Base-by-base conservation (phyloP, 1,140 invertebrate species). In the Euura saliciscinereae region DNA sequence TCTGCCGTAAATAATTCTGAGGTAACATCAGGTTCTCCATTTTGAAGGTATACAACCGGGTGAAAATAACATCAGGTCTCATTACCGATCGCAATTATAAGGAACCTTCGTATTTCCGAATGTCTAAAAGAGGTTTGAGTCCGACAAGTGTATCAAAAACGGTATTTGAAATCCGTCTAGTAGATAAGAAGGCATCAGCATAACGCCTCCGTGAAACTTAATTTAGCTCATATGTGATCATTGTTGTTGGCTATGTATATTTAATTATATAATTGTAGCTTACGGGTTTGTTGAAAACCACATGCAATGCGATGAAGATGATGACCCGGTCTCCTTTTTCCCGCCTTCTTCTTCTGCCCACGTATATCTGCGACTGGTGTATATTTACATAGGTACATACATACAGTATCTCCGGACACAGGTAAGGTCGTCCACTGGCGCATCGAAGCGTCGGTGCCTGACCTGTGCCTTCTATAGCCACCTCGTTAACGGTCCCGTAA, bases 261-360 rank as follows among this genome's bases (percentile, higher is more conserved):
- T n/a, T n/a, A 28, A 28, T 28, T 28, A 28, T 28, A 28, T 28
- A 28, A 28, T 28, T 28, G 28, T 28, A 28, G 28, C 28, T 28
- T 28, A 28, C 28, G 28, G 51, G 51, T 59, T 59, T n/a, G 8
- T 2, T 59, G 10, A 59, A 59, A 59, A 59, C 13, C 51, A 59
- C 51, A 59, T 59, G 51, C 51, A 59, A 59, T 6, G 3, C 51
- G 8, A 28, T 28, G 28, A 28, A 28, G 6, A n/a, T 28, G 51
- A 59, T 59, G 51, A 59, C 51, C 51, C 51, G 51, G 51, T 59
- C 51, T 59, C 51, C 51, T 59, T 59, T 59, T 59, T 59, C 51
- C 51, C 51, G 51, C 51, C 13, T 59, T 59, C 51, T 11, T 11
- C 51, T 59, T 59, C 51, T 59, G 51, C 51, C 51, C 51, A 59